Evolutionary conservation across 2,888 invertebrate species (phyloP), one percentile per base, ranked within the genome.

Genomic region (Tetheella fluctuosa): DNA sequence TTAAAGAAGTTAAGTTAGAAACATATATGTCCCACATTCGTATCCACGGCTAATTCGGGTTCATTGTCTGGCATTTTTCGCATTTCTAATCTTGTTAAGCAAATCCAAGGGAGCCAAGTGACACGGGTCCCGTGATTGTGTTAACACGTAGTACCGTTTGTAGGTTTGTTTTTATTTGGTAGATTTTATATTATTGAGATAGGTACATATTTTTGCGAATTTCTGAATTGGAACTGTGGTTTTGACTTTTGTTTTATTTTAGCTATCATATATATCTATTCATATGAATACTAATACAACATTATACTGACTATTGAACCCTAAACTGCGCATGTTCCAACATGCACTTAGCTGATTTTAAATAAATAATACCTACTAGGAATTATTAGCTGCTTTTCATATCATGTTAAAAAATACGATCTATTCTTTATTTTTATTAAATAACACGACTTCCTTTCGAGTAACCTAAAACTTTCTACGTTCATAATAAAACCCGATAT

Each of bases 61-160:
- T 80, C 82, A 86, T 86, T 83, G 82, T 86, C 79, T 79, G 81
- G 73, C 82, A 79, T 90, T 91, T 87, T 90, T 89, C 84, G 83
- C 77, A 71, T 80, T 77, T 80, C 73, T 90, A 88, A 90, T 90
- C 90, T 89, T 80, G 87, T 91, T 91, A 88, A 81, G 79, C 83
- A 87, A 89, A 90, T 89, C 89, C 88, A 69, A 73, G 74, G 76
- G 77, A 76, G 73, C 69, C 76, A 70, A 74, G 79, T 86, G 86
- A 89, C 87, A 79, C 67, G 88, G 88, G 88, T 85, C 73, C 70
- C 62, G 64, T 73, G 71, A 73, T 77, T 74, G 68, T 76, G 80
- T 84, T 81, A 79, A 79, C 85, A 79, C 77, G 71, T 72, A 68
- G n/a, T n/a, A n/a, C n/a, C 73, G 66, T 76, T 39, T 79, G 77